Evolutionary conservation across 2,113 vertebrate genomes (phyloP).

Genomic region (Sisor rabdophorus): DNA sequence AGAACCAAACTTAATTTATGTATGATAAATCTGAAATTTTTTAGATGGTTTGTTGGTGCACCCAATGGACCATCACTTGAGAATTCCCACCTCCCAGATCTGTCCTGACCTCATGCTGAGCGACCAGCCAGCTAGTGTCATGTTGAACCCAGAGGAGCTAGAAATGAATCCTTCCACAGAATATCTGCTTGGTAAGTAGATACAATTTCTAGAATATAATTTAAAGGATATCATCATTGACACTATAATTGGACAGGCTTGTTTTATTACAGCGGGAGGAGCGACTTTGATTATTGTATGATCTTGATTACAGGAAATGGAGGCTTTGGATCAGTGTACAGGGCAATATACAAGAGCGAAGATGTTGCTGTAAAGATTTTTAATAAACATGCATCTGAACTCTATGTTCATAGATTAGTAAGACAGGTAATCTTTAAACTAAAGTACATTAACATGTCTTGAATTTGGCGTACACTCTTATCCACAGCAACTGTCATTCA

Average conservation of each 20-base stretch:
- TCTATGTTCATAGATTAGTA: slow-evolving; percentile 79
- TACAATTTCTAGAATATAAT: neutral
- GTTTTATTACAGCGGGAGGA: neutral
- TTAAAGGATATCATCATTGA: neutral
- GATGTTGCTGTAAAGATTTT: slow-evolving; percentile 96
- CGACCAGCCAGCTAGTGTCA: slow-evolving; percentile 84
- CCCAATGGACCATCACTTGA: slow-evolving; percentile 73
- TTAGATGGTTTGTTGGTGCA: slow-evolving; percentile 82
- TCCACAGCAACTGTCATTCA: too few relatives aligned
- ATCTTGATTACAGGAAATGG: slow-evolving; percentile 76
- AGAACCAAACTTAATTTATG: neutral
- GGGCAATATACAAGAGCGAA: slow-evolving; percentile 83
- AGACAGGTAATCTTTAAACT: slow-evolving; percentile 79
- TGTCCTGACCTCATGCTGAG: slow-evolving; percentile 87
- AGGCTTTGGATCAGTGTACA: slow-evolving; percentile 96
- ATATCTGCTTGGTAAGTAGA: slow-evolving; percentile 78
- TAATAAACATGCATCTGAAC: slow-evolving; percentile 87
- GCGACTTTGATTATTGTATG: neutral
- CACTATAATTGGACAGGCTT: neutral
- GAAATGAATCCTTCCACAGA: slow-evolving; percentile 80
- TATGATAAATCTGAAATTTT: neutral
- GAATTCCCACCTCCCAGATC: slow-evolving; percentile 85
- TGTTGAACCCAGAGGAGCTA: slow-evolving; percentile 81
- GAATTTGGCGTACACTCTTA: too few relatives aligned
- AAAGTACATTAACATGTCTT: too few relatives aligned